Base-by-base conservation (phyloP, 1,140 invertebrate genomes). In the Ceratosolen solmsi region DNA sequence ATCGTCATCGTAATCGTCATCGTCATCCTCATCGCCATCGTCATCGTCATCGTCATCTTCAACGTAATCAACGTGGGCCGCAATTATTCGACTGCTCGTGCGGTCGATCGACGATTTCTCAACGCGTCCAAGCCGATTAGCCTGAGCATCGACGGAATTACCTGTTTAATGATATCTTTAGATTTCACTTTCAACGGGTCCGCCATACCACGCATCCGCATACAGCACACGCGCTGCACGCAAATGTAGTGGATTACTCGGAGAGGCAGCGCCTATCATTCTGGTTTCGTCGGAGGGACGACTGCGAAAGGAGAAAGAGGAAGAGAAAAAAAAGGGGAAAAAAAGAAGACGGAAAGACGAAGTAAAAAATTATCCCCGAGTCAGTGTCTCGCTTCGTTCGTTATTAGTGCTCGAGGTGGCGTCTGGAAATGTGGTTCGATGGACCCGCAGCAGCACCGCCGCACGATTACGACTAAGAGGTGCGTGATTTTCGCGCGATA, bases 131-230 rank as follows among this genome's bases (percentile, higher is more conserved):
- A 13, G 41, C 46, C 27, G 71, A 73, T 73, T 41, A 41, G 33
- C 27, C 30, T 25, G 49, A 2, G 4, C 15, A 36, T 20, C n/a
- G 25, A 36, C 17, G 7, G 13, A 71, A 70, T 56, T 71, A 79
- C 49, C 46, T 4, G 36, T 22, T 71, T 79, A 71, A 71, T 36
- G 38, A 71, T 58, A 56, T 79, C 41, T 75, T 79, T 79, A 49
- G 77, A 63, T 54, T 79, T 79, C 36, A 71, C 77, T 70, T 71
- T 79, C 51, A 68, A 58, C 65, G 71, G 77, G 51, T 22, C 30
- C 63, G n/a, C 17, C 36, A 11, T 22, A 63, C 38, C 9, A 51
- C 75, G 27, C 9, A n/a, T 30, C 11, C 60, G 1, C 22, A 1
- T 13, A 17, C 11, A 5, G 51, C 22, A 70, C 15, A 38, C 13